Base-by-base conservation (phyloP, 2,113 vertebrate genomes). In the Mustelus asterias region DNA sequence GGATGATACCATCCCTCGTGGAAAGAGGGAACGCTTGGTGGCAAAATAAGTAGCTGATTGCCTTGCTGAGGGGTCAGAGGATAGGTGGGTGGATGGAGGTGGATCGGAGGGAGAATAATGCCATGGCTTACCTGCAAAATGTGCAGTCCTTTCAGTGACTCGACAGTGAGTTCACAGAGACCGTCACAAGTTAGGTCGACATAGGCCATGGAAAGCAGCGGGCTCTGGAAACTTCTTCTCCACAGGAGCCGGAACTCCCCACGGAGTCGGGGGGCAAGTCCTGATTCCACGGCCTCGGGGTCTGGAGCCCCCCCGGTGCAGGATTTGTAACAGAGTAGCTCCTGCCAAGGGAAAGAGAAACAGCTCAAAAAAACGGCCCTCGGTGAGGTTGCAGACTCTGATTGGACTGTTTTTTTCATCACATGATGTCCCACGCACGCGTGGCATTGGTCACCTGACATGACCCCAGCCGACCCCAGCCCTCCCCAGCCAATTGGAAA, bases 241-340 rank as follows among this genome's bases (percentile, higher is more conserved):
- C 98, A 99, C 94, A 98, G 96, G 78, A 98, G 97, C 96, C 96
- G 96, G 96, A 98, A 99, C 33, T 97, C 97, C 0, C 95, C 96
- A 0, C 14, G 63, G 0, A 89, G 69, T 29, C 41, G 37, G 0
- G 96, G 33, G 0, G 5, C 93, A 29, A 80, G 54, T 0, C 96
- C 97, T 29, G 8, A 8, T 26, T 83, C 48, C 3, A 96, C 85
- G 2, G 70, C 29, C 11, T 90, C 94, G 0, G n/a, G 22, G 0
- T 13, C 24, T 0, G 9, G 11, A 0, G 0, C 0, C 22, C 89
- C 96, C 14, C 96, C 96, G 58, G 96, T 95, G 37, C 96, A 96
- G 95, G 98, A 98, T 96, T 99, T 99, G 96, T 99, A 99, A 97
- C 99, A 99, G 9, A 99, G 98, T 67, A 99, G 97, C 93, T 98